Conservation (phyloP, 2,797 vertebrate species). For the Anisognathus igniventris region DNA sequence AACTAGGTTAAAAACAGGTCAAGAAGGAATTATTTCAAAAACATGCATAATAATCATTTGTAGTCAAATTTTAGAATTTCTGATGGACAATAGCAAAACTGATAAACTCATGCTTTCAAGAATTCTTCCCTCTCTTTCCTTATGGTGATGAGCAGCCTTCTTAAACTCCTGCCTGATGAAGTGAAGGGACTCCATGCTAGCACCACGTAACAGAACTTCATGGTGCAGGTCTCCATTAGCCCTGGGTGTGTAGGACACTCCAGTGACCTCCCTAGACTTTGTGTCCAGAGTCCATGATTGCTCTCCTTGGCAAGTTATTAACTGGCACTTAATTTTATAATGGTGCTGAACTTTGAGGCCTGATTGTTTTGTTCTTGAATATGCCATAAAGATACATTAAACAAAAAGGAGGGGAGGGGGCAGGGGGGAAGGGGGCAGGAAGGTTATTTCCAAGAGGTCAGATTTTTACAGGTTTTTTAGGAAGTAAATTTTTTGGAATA, state of each 20-base stretch:
- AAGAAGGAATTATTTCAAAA: background rate
- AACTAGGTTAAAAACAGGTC: background rate
- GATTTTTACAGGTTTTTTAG: background rate
- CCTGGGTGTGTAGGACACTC: background rate
- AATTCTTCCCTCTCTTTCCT: background rate
- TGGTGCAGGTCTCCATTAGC: background rate
- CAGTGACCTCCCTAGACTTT: background rate
- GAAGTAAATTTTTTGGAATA: background rate
- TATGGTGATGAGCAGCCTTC: background rate
- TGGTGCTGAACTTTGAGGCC: background rate
- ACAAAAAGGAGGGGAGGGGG: rapidly evolving
- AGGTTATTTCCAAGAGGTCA: background rate
- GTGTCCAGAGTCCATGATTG: background rate
- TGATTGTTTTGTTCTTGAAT: background rate
- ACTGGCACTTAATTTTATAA: background rate
- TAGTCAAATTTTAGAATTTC: background rate
- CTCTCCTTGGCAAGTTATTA: background rate
- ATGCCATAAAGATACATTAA: background rate
- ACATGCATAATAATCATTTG: rapidly evolving
- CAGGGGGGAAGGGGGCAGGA: rapidly evolving
- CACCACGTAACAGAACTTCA: background rate
- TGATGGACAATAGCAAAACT: background rate
- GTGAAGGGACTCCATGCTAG: background rate
- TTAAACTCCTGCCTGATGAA: background rate
- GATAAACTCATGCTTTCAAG: background rate